A percentile compares a stretch with the other conserved stretches of the same genome.
phyloP scores from a whole-genome alignment of 2,797 vertebrate species.

The Amazona ochrocephala region DNA sequence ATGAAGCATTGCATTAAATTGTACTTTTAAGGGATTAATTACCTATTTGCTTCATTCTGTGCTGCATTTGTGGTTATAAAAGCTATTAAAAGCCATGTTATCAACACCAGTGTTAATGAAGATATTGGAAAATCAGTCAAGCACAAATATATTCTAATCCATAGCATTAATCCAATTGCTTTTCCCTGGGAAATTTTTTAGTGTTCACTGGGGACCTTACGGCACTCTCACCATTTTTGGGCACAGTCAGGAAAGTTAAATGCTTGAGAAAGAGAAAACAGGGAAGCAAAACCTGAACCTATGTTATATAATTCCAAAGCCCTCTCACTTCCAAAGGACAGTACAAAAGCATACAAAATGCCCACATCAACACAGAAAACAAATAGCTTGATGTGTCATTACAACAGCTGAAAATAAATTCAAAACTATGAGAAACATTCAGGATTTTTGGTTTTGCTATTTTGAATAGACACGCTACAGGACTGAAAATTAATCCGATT shows the following conservation, averaged over 20 bases:
- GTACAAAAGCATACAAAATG: neutral
- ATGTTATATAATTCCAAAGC: neutral
- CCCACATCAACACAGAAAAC: neutral
- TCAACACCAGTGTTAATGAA: slow-evolving; percentile 59
- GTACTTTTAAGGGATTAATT: slow-evolving; percentile 77
- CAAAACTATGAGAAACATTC: neutral
- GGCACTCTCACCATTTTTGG: neutral
- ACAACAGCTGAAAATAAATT: neutral
- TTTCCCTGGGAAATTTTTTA: slow-evolving; percentile 10
- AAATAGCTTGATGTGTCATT: neutral
- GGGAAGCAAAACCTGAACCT: neutral
- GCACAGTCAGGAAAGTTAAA: neutral
- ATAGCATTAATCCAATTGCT: slow-evolving; percentile 40
- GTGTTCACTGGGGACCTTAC: neutral
- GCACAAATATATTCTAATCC: slow-evolving; percentile 13
- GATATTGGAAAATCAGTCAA: slow-evolving; percentile 39
- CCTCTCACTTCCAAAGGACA: neutral
- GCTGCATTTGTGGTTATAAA: slow-evolving; percentile 66
- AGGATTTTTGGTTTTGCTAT: neutral
- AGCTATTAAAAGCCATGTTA: slow-evolving; percentile 62
- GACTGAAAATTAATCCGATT: slow-evolving; percentile 16
- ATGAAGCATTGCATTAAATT: slow-evolving; percentile 76
- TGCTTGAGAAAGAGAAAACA: neutral
- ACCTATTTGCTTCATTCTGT: slow-evolving; percentile 64
- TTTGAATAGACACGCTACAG: neutral